A percentile compares a stretch with the other conserved stretches of the same genome.
phyloP scores from a whole-genome alignment of 2,888 invertebrate species.

The Hydrotaea cyrtoneurina region DNA sequence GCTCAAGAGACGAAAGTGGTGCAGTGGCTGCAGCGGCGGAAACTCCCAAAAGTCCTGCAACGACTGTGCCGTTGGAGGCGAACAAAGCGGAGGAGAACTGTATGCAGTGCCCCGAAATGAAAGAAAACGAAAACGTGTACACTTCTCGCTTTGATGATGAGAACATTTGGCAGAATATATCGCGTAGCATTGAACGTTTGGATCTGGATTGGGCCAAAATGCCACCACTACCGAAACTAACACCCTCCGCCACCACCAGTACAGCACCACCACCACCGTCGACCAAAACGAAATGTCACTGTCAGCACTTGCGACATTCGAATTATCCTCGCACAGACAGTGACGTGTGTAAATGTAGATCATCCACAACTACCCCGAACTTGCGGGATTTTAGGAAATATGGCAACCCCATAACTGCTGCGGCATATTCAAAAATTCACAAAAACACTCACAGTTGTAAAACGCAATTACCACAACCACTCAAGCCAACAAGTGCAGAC shows the following conservation, averaged over 20 bases:
- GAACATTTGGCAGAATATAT: constrained; percentile 75
- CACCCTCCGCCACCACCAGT: constrained; percentile 55
- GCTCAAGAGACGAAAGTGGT: constrained; percentile 51
- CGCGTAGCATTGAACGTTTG: constrained; percentile 75
- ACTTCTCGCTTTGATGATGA: constrained; percentile 74
- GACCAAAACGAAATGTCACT: constrained; percentile 64
- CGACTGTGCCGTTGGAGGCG: neutral
- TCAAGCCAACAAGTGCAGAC: constrained; percentile 40
- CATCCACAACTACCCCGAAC: constrained; percentile 15
- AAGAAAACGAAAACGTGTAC: constrained; percentile 75
- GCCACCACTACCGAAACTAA: constrained; percentile 74
- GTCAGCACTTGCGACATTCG: constrained; percentile 62
- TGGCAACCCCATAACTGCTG: constrained; percentile 49
- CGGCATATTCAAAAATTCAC: constrained; percentile 29
- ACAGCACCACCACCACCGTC: constrained; percentile 39
- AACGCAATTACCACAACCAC: constrained; percentile 60
- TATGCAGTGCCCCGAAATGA: constrained; percentile 1
- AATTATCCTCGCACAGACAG: neutral
- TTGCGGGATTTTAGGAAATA: constrained; percentile 52
- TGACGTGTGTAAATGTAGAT: constrained; percentile 41
- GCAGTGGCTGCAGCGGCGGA: neutral
- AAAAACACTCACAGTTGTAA: constrained; percentile 29
- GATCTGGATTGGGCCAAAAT: constrained; percentile 76
- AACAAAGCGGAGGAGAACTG: neutral
- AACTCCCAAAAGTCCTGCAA: constrained; percentile 3